These are phyloP conservation scores for Vanacampus margaritifer DNA, from an alignment of 2,113 vertebrate species.

Conservation along the genomic window DNA sequence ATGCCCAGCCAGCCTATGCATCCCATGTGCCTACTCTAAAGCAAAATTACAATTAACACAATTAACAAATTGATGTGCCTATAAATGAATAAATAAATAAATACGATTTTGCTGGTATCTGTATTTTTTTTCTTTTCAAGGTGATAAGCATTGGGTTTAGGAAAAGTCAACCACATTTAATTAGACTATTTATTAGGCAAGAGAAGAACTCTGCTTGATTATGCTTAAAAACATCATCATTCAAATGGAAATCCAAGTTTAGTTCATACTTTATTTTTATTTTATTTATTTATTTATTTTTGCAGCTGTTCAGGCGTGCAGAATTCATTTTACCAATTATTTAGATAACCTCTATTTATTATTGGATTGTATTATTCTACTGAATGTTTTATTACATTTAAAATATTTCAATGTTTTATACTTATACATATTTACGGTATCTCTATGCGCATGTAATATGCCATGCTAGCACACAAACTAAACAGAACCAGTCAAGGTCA, in stretches of 20 bases:
- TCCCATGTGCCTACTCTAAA: conserved; percentile 21
- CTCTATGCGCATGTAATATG: too few species aligned
- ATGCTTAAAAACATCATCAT: background rate
- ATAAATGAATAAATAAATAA: background rate
- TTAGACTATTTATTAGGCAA: conserved; percentile 29
- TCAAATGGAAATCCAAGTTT: background rate
- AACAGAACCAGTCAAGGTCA: too few species aligned
- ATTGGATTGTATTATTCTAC: too few species aligned
- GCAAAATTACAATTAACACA: conserved; percentile 54
- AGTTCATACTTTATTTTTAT: background rate
- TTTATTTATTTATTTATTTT: background rate
- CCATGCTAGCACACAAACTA: too few species aligned
- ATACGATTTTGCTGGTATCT: background rate
- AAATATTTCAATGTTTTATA: too few species aligned
- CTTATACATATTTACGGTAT: too few species aligned
- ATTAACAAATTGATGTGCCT: conserved; percentile 34
- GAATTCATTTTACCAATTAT: background rate
- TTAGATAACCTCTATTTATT: too few species aligned
- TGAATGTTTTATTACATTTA: too few species aligned
- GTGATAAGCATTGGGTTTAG: conserved; percentile 50
- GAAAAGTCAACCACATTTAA: conserved; percentile 46
- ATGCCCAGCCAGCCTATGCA: conserved; percentile 20
- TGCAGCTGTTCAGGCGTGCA: background rate
- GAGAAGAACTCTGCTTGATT: conserved; percentile 9
- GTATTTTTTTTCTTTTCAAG: conserved; percentile 44